Evolutionary conservation across 2,888 invertebrate genomes (phyloP).

Genomic region (Nycteola revayana): DNA sequence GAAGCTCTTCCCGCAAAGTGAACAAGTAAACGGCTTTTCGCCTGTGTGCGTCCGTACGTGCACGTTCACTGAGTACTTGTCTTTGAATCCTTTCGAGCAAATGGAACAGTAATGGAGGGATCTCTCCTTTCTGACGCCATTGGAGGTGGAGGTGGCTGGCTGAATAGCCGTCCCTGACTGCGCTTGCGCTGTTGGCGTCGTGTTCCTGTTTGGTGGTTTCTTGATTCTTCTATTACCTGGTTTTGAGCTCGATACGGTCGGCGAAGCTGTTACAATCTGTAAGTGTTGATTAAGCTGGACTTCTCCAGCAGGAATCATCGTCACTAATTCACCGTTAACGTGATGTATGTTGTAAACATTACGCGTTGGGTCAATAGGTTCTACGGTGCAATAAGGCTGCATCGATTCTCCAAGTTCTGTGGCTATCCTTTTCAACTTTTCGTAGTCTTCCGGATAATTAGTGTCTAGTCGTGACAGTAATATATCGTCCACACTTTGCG

Average conservation of each 20-base stretch:
- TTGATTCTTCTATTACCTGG: constrained; percentile 87
- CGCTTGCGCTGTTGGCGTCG: constrained; percentile 61
- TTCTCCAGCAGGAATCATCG: constrained; percentile 73
- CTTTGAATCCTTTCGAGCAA: constrained; percentile 96
- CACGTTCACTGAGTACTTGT: constrained; percentile 98
- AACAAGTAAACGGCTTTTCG: constrained; percentile 98
- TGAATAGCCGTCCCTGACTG: constrained; percentile 66
- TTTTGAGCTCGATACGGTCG: constrained; percentile 84
- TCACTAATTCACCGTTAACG: constrained; percentile 71
- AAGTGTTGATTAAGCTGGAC: constrained; percentile 74
- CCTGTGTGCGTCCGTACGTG: constrained; percentile 99
- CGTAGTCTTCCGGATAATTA: constrained; percentile 90
- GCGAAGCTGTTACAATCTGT: constrained; percentile 82
- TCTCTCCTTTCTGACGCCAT: constrained; percentile 91
- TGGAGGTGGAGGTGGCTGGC: constrained; percentile 84
- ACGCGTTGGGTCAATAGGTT: constrained; percentile 76
- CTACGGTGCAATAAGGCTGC: constrained; percentile 85
- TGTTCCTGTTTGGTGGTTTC: constrained; percentile 80
- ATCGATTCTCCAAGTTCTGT: constrained; percentile 91
- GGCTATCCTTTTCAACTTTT: constrained; percentile 91
- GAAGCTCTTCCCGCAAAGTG: constrained; percentile 96
- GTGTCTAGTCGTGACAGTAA: constrained; percentile 86
- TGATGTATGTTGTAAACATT: constrained; percentile 81
- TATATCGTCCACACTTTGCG: constrained; percentile 85
- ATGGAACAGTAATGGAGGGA: constrained; percentile 96